A percentile compares a stretch with the other conserved stretches of the same genome.
Conservation (phyloP, 2,888 invertebrate genomes). For the Scaptomyza parva region DNA sequence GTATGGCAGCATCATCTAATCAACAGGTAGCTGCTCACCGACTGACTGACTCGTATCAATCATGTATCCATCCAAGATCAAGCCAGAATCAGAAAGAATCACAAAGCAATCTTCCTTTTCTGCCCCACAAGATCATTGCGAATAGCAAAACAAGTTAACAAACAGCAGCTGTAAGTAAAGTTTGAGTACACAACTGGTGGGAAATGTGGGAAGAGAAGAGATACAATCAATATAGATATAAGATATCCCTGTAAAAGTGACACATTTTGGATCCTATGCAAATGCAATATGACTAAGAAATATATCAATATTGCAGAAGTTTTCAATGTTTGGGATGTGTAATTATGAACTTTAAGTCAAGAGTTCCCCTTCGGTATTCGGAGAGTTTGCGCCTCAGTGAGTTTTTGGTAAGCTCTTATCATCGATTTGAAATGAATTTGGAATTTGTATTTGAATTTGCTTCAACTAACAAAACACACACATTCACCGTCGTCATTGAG, state of each 20-base stretch:
- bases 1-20: constrained; percentile 29
- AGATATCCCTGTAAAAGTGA: no score
- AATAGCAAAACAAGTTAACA: not conserved
- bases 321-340: no score
- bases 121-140: not conserved
- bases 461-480: not conserved
- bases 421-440: not conserved
- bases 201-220: no score
- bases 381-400: not conserved
- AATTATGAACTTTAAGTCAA: not conserved
- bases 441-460: no score
- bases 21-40: constrained; percentile 37
- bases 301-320: no score
- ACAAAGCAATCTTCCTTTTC: constrained; percentile 2
- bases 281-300: no score
- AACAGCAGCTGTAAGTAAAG: not conserved
- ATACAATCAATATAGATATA: no score
- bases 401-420: not conserved
- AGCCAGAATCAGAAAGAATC: constrained; percentile 1
- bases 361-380: not conserved
- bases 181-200: no score
- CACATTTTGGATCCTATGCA: no score
- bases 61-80: constrained; percentile 12
- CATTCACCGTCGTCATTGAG: not conserved
- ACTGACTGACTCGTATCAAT: constrained; percentile 8